A percentile compares a stretch with the other conserved stretches of the same genome.
Conservation (phyloP, 2,113 vertebrate genomes). For the Hippopotamus amphibius region DNA sequence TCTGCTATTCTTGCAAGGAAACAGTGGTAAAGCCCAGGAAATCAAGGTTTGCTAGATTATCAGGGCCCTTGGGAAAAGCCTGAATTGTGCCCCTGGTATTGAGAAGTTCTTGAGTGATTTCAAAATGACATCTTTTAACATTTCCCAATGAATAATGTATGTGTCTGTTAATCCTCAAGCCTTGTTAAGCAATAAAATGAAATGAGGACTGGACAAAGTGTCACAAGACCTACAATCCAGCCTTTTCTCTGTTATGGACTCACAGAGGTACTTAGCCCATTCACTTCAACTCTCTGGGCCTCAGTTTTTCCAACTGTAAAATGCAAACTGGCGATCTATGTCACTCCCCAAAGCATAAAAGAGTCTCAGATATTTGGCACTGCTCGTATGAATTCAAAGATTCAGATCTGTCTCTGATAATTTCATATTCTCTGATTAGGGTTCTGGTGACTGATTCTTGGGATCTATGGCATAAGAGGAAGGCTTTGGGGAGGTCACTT, state of each 20-base stretch:
- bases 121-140: constrained; percentile 61
- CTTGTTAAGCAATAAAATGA: constrained; percentile 14
- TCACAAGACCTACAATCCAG: background rate
- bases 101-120: constrained; percentile 61
- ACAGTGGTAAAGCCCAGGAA: constrained; percentile 6
- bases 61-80: background rate
- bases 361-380: background rate
- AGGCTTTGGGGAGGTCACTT: background rate
- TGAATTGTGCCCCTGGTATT: constrained; percentile 13
- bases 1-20: constrained; percentile 27
- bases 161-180: constrained; percentile 46
- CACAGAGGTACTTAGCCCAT: background rate
- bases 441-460: background rate
- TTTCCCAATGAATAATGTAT: constrained; percentile 60
- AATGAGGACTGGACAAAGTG: background rate
- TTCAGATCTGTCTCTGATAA: background rate
- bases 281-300: constrained; percentile 18
- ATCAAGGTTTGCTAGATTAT: background rate
- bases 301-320: constrained; percentile 32
- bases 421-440: background rate
- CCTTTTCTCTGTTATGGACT: background rate
- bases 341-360: constrained; percentile 12
- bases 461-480: background rate
- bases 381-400: background rate
- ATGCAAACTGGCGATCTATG: background rate